Evolutionary conservation across 1,140 invertebrate species (phyloP).

Genomic region (Rhyacophila brunnea): DNA sequence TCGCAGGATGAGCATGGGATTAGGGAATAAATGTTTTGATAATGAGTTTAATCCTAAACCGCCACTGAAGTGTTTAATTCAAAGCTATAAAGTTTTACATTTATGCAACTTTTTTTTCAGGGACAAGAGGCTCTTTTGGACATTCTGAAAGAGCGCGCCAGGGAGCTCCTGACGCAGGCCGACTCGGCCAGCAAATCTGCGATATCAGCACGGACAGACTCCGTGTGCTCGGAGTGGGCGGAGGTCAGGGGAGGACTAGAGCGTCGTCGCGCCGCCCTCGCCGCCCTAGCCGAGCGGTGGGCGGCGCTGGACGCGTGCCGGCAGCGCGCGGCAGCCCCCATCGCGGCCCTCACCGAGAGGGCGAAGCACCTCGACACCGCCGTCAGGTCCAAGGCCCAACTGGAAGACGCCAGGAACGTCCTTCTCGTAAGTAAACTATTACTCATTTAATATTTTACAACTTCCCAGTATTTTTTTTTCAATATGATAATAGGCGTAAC

Average conservation of each 20-base stretch:
- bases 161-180: constrained; percentile 49
- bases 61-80: no score
- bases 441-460: background rate
- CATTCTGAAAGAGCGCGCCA: constrained; percentile 51
- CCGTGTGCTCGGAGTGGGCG: constrained; percentile 73
- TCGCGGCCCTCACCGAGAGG: constrained; percentile 63
- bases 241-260: constrained; percentile 69
- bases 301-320: constrained; percentile 69
- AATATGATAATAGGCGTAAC: no score
- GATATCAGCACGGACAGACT: constrained; percentile 44
- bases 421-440: constrained; percentile 62
- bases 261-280: constrained; percentile 55
- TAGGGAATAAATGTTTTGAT: no score
- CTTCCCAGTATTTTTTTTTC: no score
- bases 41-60: no score
- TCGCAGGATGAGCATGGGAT: no score
- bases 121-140: constrained; percentile 53
- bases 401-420: constrained; percentile 66
- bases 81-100: no score
- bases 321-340: constrained; percentile 56
- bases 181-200: constrained; percentile 48
- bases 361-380: constrained; percentile 71
- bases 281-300: constrained; percentile 72
- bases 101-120: no score
- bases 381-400: constrained; percentile 70